Evolutionary conservation across 2,888 invertebrate genomes (phyloP), one percentile per base, ranked within the genome.

Genomic region (Monopis laevigella): DNA sequence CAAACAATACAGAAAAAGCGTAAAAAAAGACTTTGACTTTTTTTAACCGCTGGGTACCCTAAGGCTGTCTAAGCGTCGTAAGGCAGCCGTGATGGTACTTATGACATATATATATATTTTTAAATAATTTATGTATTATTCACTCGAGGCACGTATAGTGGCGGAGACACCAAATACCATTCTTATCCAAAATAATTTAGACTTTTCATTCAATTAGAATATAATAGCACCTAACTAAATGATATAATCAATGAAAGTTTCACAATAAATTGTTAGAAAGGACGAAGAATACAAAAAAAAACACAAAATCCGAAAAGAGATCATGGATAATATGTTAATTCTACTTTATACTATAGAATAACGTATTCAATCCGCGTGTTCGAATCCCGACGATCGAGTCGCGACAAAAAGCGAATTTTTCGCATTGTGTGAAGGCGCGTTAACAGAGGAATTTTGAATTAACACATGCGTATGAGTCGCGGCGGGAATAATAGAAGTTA

Each of bases 321-420:
- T 63, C 61, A 50, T 60, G 61, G 56, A 63, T 59, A 61, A 65
- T 74, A 71, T 71, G 68, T 72, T 72, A 69, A 71, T 71, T 61
- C 54, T 47, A 52, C 51, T 64, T 66, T 65, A 68, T 66, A 64
- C 59, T 61, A 55, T 54, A 52, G 53, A 52, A 58, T 67, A 65
- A 66, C 59, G 60, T 65, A 69, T 70, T 69, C 70, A 54, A 53
- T 45, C 55, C 49, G 55, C 64, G 66, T 32, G 32, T 11, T 27
- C 17, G 39, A 11, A 3, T 26, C 29, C 12, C 39, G 18, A 21
- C 36, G 21, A 21, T 21, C 11, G 18, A 10, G 26, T 14, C 50
- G 55, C 51, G 50, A 58, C 67, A 70, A 73, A 73, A 77, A 71
- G 58, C 53, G 57, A 58, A 71, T 70, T 59, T 71, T 67, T 67